A percentile compares a stretch with the other conserved stretches of the same genome.
These are phyloP conservation scores for Myanophis thanlyinensis DNA, from an alignment of 2,113 vertebrate genomes.

Conservation along the genomic window DNA sequence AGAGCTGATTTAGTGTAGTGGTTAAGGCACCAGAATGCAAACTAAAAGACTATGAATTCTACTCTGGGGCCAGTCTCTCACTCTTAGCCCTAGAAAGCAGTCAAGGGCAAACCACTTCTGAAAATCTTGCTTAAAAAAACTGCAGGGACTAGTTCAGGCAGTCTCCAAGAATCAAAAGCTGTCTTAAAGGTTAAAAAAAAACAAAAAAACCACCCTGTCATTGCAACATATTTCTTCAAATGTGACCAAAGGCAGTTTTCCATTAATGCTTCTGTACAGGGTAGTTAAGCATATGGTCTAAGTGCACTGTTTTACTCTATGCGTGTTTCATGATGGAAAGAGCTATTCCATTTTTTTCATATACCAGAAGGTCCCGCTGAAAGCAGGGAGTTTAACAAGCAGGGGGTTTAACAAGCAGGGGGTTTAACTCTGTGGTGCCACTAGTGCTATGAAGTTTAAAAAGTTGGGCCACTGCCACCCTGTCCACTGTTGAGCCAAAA, in stretches of 20 bases:
- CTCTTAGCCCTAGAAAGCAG: not conserved
- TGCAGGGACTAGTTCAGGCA: not conserved
- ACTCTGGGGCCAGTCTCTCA: not conserved
- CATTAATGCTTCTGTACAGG: not conserved
- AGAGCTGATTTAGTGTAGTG: not conserved
- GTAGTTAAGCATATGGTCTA: not conserved
- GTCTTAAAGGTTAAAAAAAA: not conserved
- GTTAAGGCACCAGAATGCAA: not conserved
- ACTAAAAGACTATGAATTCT: not conserved
- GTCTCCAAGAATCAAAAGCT: not conserved
- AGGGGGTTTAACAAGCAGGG: too few species aligned
- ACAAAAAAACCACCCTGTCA: too few species aligned
- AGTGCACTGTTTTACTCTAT: not conserved
- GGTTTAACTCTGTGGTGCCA: not conserved
- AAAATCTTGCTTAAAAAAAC: not conserved
- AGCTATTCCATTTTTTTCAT: not conserved
- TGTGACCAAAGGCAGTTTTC: not conserved
- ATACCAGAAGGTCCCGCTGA: not conserved
- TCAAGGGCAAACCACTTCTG: not conserved
- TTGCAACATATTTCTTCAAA: not conserved
- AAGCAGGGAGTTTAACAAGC: not conserved
- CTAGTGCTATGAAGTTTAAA: not conserved
- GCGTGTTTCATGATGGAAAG: not conserved
- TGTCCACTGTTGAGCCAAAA: not conserved
- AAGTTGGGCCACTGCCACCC: not conserved